A percentile compares a stretch with the other conserved stretches of the same genome.
These are phyloP conservation scores for Dendrolimus punctatus DNA, from an alignment of 1,140 invertebrate genomes.

Conservation along the genomic window DNA sequence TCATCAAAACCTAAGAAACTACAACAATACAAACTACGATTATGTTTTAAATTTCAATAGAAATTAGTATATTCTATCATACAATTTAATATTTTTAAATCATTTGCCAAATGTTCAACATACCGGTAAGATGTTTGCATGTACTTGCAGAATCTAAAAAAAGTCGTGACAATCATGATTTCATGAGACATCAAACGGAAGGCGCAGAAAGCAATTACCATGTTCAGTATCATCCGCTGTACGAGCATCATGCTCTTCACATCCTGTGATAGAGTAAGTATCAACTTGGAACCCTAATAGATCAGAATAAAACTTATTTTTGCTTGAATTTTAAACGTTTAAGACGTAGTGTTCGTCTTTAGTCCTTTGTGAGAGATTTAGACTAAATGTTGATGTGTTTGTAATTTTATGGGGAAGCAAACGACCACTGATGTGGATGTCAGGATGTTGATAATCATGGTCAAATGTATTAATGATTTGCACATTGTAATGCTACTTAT, in stretches of 20 bases:
- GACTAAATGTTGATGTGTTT: neutral
- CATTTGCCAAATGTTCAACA: too few species aligned
- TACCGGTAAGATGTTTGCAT: neutral
- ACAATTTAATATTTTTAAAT: too few species aligned
- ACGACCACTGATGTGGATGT: slow-evolving; percentile 20
- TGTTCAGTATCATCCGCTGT: slow-evolving; percentile 17
- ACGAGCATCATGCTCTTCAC: slow-evolving; percentile 2
- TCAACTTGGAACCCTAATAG: slow-evolving; percentile 16
- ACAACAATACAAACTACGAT: too few species aligned
- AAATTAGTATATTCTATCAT: too few species aligned
- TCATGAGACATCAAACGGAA: too few species aligned
- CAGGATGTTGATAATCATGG: slow-evolving; percentile 23
- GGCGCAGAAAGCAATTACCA: slow-evolving; percentile 29
- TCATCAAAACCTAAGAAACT: too few species aligned
- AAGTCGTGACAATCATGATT: neutral
- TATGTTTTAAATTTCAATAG: too few species aligned
- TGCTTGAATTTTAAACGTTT: too few species aligned
- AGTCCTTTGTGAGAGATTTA: neutral
- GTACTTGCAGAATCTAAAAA: neutral
- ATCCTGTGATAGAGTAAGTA: neutral
- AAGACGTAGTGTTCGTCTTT: neutral
- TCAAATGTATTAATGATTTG: slow-evolving; percentile 8
- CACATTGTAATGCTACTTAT: too few species aligned
- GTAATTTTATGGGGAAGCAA: slow-evolving; percentile 17
- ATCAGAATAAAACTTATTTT: slow-evolving; percentile 7